Conservation (phyloP, 2,113 vertebrate genomes). For the Urocitellus parryii region DNA sequence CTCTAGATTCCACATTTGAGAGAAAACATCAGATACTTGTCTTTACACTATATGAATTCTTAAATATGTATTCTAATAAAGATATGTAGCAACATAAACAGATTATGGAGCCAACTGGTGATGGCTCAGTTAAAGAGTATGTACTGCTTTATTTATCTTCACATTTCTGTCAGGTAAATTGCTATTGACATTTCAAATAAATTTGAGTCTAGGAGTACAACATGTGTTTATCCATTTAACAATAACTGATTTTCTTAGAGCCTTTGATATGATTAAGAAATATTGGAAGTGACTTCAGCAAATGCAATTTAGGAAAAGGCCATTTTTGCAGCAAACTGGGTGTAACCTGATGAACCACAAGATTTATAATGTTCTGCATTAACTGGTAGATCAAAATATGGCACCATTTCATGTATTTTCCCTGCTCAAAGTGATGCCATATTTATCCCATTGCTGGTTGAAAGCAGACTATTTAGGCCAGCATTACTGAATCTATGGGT, state of each 20-base stretch:
- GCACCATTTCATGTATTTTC: background rate
- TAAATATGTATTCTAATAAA: background rate
- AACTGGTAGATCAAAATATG: background rate
- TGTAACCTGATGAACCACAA: background rate
- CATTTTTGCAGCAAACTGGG: background rate
- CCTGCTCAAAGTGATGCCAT: background rate
- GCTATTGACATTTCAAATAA: constrained; percentile 44
- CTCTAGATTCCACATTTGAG: background rate
- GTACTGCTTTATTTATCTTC: background rate
- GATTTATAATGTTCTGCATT: background rate
- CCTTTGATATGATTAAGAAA: constrained; percentile 44
- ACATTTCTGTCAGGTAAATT: constrained; percentile 10
- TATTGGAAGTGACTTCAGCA: background rate
- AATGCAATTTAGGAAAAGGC: constrained; percentile 31
- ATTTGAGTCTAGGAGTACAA: constrained; percentile 29
- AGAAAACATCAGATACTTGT: background rate
- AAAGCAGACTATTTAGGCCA: background rate
- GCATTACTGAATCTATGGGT: background rate
- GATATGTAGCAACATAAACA: background rate
- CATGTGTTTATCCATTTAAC: background rate
- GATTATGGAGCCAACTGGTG: background rate
- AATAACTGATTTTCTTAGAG: constrained; percentile 39
- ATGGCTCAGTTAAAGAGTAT: background rate
- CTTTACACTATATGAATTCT: background rate
- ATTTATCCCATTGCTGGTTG: too few species aligned